Conservation (phyloP, 2,888 invertebrate species). For the Fissipunctia ypsillon region DNA sequence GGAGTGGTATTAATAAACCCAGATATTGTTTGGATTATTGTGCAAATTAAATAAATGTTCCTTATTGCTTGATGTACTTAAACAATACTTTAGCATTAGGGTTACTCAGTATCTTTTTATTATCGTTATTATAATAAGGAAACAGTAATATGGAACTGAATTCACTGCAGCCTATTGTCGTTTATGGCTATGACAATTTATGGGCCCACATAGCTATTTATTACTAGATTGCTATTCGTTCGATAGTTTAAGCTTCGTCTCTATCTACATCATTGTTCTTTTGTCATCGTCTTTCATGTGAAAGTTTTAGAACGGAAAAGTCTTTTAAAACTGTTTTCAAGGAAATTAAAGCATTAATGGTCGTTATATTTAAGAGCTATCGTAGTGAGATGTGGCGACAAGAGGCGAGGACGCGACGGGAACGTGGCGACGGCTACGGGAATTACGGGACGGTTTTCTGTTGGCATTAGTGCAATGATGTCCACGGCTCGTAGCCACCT, state of each 20-base stretch:
- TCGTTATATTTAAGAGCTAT: slow-evolving; percentile 78
- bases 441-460: not conserved
- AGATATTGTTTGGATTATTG: slow-evolving; percentile 73
- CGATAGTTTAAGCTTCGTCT: slow-evolving; percentile 67
- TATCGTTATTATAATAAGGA: slow-evolving; percentile 23
- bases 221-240: slow-evolving; percentile 26
- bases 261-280: slow-evolving; percentile 78
- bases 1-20: slow-evolving; percentile 77
- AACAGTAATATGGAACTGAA: slow-evolving; percentile 29
- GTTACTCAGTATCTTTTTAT: slow-evolving; percentile 43
- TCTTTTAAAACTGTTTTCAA: slow-evolving; percentile 89
- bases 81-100: slow-evolving; percentile 35
- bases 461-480: not conserved
- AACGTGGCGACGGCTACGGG: slow-evolving; percentile 25
- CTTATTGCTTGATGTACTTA: slow-evolving; percentile 59
- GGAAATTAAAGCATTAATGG: slow-evolving; percentile 90
- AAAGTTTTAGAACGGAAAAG: slow-evolving; percentile 89
- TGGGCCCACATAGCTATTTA: slow-evolving; percentile 3
- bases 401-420: slow-evolving; percentile 40
- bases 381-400: slow-evolving; percentile 63
- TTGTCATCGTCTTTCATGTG: slow-evolving; percentile 86
- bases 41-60: slow-evolving; percentile 71
- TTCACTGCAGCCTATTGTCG: slow-evolving; percentile 26
- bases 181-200: slow-evolving; percentile 32
- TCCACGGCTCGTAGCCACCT: slow-evolving; percentile 15